These are phyloP conservation scores for Drosophila vallismaia DNA, from an alignment of 2,888 invertebrate species.

Conservation along the genomic window DNA sequence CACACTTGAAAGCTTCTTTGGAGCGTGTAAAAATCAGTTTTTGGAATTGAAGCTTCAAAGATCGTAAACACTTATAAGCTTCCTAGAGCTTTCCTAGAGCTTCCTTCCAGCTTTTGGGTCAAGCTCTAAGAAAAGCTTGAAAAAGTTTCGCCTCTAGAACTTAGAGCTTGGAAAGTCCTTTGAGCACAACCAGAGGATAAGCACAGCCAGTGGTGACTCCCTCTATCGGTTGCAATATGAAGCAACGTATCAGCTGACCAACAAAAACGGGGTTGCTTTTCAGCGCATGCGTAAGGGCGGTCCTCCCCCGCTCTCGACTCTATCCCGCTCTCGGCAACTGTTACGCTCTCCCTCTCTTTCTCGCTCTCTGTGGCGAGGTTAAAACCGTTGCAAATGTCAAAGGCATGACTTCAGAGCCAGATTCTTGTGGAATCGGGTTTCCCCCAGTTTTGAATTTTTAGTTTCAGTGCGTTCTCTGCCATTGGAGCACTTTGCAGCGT, in stretches of 20 bases:
- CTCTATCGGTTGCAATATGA: not conserved
- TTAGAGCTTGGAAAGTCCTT: not conserved
- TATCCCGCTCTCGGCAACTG: constrained; percentile 20
- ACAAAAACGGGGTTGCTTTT: constrained; percentile 1
- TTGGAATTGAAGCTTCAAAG: not conserved
- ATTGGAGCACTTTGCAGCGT: constrained; percentile 51
- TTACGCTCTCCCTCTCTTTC: constrained; percentile 16
- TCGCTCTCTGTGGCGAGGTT: constrained; percentile 38
- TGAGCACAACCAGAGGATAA: not conserved
- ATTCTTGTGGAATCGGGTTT: constrained; percentile 27
- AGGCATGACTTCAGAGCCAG: constrained; percentile 30
- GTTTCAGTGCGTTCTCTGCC: constrained; percentile 65
- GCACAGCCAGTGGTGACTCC: not conserved
- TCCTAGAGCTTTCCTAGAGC: not conserved
- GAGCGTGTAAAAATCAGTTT: not conserved
- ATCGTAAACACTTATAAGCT: too few species aligned
- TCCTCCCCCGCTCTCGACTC: constrained; percentile 2
- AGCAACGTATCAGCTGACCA: constrained; percentile 11
- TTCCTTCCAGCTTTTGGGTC: not conserved
- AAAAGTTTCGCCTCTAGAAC: not conserved
- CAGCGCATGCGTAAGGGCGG: constrained; percentile 26
- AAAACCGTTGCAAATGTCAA: constrained; percentile 50
- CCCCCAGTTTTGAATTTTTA: constrained; percentile 24
- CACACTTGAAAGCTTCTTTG: not conserved
- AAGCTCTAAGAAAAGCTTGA: not conserved